Conservation (phyloP, 2,797 vertebrate genomes). For the Poecilia gillii region DNA sequence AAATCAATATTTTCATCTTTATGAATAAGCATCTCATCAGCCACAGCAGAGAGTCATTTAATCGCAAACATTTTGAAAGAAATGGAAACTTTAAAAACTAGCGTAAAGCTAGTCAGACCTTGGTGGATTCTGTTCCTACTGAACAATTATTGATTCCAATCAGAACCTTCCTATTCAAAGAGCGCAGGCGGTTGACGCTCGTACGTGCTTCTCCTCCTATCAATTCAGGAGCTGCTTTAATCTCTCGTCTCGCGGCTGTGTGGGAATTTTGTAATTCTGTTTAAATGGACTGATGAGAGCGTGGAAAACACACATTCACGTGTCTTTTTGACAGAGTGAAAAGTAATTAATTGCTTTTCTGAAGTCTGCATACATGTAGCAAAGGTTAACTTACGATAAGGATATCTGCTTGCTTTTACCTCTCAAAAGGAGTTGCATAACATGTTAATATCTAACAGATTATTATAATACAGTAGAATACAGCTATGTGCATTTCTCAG, state of each 20-base stretch:
- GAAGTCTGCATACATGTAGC: background rate
- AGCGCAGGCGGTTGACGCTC: conserved; percentile 39
- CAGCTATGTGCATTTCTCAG: background rate
- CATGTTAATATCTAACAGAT: background rate
- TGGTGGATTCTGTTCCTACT: conserved; percentile 31
- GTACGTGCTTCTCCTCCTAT: conserved; percentile 16
- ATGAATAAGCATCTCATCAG: conserved; percentile 49
- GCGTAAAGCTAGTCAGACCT: conserved; percentile 37
- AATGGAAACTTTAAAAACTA: conserved; percentile 29
- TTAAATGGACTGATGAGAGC: conserved; percentile 2
- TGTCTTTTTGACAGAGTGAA: background rate
- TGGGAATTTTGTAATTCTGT: conserved; percentile 15
- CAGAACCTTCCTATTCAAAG: conserved; percentile 37
- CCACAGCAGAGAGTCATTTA: conserved; percentile 30
- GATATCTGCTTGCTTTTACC: background rate
- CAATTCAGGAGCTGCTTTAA: conserved; percentile 32
- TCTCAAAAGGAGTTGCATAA: background rate
- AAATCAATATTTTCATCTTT: conserved; percentile 53
- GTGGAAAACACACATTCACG: background rate
- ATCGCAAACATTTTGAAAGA: conserved; percentile 25
- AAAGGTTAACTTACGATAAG: background rate
- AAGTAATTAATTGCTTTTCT: background rate
- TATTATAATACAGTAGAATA: background rate
- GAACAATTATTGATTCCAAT: conserved; percentile 66
- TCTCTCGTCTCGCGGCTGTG: conserved; percentile 12